A percentile compares a stretch with the other conserved stretches of the same genome.
phyloP scores from a whole-genome alignment of 2,113 vertebrate genomes.

The Lophius piscatorius region DNA sequence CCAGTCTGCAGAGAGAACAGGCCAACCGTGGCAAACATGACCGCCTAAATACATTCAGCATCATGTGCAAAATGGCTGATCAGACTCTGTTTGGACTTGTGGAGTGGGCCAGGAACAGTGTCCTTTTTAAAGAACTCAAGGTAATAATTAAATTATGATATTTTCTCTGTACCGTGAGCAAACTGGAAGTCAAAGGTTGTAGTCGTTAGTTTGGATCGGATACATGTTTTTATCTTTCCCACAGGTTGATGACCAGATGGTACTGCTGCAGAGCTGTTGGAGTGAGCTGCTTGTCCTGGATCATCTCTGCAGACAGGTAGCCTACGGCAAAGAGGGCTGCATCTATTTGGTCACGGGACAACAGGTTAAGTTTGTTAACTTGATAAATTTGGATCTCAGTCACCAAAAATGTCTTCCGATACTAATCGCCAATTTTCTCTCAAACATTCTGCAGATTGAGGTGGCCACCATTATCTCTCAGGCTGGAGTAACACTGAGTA shows the following conservation, averaged over 20 bases:
- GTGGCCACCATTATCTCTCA: slow-evolving; percentile 79
- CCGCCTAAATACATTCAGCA: slow-evolving; percentile 82
- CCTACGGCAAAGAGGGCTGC: slow-evolving; percentile 77
- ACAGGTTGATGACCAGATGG: slow-evolving; percentile 85
- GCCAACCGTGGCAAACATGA: slow-evolving; percentile 82
- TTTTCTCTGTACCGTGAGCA: background rate
- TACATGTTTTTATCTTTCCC: slow-evolving; percentile 2
- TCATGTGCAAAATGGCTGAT: slow-evolving; percentile 87
- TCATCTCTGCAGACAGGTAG: slow-evolving; percentile 83
- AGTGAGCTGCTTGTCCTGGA: slow-evolving; percentile 84
- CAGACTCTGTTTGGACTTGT: slow-evolving; percentile 83
- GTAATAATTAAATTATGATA: slow-evolving; percentile 46
- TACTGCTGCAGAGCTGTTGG: slow-evolving; percentile 84
- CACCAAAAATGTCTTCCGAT: background rate
- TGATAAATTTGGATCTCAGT: background rate
- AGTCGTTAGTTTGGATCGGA: background rate
- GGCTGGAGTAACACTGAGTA: slow-evolving; percentile 74
- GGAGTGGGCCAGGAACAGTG: slow-evolving; percentile 83
- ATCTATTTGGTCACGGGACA: slow-evolving; percentile 84
- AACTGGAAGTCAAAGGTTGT: background rate
- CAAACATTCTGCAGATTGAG: slow-evolving; percentile 73
- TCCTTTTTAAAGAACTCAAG: slow-evolving; percentile 83
- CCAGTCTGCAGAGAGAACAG: slow-evolving; percentile 80
- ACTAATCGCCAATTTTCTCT: background rate
- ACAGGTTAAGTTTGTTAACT: slow-evolving; percentile 68